These are phyloP conservation scores for Ceratina australensis DNA, from an alignment of 1,140 invertebrate species.

Conservation along the genomic window DNA sequence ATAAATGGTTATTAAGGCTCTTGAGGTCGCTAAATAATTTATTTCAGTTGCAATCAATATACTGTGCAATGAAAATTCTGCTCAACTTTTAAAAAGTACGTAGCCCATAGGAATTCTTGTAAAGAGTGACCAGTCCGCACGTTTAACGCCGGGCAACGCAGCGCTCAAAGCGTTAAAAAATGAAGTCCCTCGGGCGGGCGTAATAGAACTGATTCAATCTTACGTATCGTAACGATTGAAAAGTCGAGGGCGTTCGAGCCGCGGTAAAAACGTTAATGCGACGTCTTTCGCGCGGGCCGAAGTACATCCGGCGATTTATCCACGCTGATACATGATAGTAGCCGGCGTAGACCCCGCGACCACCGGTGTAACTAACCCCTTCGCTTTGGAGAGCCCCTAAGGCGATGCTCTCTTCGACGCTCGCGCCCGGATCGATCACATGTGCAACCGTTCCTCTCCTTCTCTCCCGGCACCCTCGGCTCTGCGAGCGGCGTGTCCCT, in stretches of 20 bases:
- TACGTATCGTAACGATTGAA: background rate
- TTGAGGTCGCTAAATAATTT: no score
- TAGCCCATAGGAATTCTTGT: no score
- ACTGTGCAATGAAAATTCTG: no score
- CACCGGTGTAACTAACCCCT: conserved; percentile 62
- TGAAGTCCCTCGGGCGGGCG: no score
- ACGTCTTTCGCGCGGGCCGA: conserved; percentile 51
- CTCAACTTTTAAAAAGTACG: no score
- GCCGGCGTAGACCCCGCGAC: conserved; percentile 54
- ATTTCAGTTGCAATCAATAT: no score
- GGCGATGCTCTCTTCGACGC: conserved; percentile 68
- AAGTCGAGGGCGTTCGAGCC: background rate
- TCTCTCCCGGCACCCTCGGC: conserved; percentile 8
- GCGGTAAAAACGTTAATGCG: conserved; percentile 57
- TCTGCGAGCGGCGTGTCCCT: background rate
- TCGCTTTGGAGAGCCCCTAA: conserved; percentile 60
- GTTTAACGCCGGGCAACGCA: no score
- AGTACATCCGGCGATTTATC: conserved; percentile 66
- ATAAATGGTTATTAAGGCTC: no score
- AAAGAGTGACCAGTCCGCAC: no score
- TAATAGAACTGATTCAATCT: no score
- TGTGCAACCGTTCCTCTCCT: conserved; percentile 21
- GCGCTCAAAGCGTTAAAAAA: no score
- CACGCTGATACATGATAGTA: conserved; percentile 61
- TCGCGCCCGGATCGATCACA: conserved; percentile 61